Conservation (phyloP, 2,113 vertebrate species). For the Dromas ardeola region DNA sequence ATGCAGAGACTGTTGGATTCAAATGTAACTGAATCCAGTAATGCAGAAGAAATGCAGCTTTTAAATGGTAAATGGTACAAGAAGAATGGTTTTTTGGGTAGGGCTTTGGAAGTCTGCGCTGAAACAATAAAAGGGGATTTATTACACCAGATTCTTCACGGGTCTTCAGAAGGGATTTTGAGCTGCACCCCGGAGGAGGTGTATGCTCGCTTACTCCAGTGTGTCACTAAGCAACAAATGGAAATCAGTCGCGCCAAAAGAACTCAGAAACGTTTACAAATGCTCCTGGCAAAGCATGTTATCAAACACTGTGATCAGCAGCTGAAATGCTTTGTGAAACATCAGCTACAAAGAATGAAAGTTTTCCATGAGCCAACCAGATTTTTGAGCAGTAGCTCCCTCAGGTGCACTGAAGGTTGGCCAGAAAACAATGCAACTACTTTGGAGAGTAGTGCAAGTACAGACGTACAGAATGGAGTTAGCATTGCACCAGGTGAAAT, state of each 20-base stretch:
- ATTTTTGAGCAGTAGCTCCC: conserved; percentile 45
- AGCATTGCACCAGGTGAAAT: conserved; percentile 71
- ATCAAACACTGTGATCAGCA: conserved; percentile 82
- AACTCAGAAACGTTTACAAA: conserved; percentile 84
- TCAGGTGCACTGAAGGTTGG: conserved; percentile 62
- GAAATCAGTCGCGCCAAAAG: conserved; percentile 77
- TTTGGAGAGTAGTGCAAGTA: conserved; percentile 25
- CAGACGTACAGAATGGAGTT: conserved; percentile 36
- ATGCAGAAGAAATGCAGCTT: conserved; percentile 60
- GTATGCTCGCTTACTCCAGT: conserved; percentile 72
- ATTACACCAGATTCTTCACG: conserved; percentile 56
- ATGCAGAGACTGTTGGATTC: conserved; percentile 63
- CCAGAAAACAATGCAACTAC: background rate
- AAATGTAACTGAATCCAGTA: conserved; percentile 48
- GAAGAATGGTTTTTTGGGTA: conserved; percentile 69
- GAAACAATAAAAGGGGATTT: conserved; percentile 65
- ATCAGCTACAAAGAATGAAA: conserved; percentile 67
- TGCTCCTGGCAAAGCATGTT: conserved; percentile 83
- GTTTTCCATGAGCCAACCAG: conserved; percentile 48
- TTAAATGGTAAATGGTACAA: conserved; percentile 68
- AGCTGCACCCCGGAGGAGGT: conserved; percentile 59
- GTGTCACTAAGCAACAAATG: conserved; percentile 79
- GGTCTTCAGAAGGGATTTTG: conserved; percentile 51
- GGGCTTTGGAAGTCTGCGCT: conserved; percentile 50
- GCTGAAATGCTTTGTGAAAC: conserved; percentile 80